Base-by-base conservation (phyloP, 2,113 vertebrate genomes). In the Oceanites oceanicus region DNA sequence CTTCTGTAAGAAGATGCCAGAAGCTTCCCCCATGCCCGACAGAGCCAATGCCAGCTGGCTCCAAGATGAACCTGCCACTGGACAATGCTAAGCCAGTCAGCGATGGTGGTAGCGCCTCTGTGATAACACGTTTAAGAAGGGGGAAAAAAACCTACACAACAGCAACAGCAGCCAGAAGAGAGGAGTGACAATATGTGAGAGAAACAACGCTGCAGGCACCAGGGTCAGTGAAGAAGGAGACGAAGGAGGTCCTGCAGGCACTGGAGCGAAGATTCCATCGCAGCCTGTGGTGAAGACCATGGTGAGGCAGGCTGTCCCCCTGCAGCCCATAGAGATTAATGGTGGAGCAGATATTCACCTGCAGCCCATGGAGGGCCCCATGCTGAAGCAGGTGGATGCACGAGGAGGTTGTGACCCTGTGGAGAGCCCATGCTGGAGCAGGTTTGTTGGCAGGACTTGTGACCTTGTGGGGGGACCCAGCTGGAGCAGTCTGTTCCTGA, bases 261-360 rank as follows among this genome's bases (percentile, higher is more conserved):
- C 10, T 0, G 0, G 22, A 73, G 29, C 13, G 58, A 52, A 56
- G 15, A 11, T 67, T 59, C 27, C 0, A 0, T 3, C 32, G 30
- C 22, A 77, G 30, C 4, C 7, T 1, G 0, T 38, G 4, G 6
- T 23, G 13, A 44, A 84, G 52, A 38, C 3, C 11, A 10, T 13
- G 14, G 34, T 65, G 52, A 63, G 10, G 25, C 9, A 55, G n/a
- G 15, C 13, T 50, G 61, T 59, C 7, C 4, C 40, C 4, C n/a
- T 62, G 25, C 3, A 30, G 11, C 5, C 36, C 32, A 13, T 21
- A 32, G 55, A 58, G 32, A 32, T 18, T 8, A 5, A 30, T 1
- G 5, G 16, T 58, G 55, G 20, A 15, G 19, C 11, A 53, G 50
- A 55, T 29, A 21, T 47, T 11, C 13, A 61, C 26, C 44, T 38